Percentiles rank a stretch among this genome's conserved stretches.
These are phyloP conservation scores for Proterorhinus semilunaris DNA, from an alignment of 2,113 vertebrate genomes.

Conservation along the genomic window DNA sequence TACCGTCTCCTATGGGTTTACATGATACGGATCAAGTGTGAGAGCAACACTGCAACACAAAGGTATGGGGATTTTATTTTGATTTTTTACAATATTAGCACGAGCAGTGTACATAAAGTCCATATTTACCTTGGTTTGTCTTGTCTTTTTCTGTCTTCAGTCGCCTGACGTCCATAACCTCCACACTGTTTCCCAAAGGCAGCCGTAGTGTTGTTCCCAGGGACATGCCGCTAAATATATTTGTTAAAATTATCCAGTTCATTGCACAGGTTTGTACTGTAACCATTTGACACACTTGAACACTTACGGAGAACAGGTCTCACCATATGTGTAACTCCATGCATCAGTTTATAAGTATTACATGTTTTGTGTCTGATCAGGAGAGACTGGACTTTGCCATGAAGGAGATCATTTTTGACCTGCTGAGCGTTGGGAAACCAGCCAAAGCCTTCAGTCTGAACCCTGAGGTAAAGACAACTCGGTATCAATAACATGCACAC, in stretches of 20 bases:
- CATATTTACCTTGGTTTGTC: not conserved
- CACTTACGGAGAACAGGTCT: not conserved
- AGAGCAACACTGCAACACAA: slow-evolving; percentile 98
- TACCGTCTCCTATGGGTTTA: slow-evolving; percentile 98
- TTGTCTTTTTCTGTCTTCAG: slow-evolving; percentile 59
- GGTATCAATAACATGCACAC: not conserved
- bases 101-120: not conserved
- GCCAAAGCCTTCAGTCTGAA: slow-evolving; percentile 99
- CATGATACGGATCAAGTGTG: slow-evolving; percentile 99
- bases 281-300: not conserved
- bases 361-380: slow-evolving; percentile 63
- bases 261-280: slow-evolving; percentile 89
- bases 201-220: slow-evolving; percentile 95
- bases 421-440: slow-evolving; percentile 95
- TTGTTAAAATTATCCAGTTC: slow-evolving; percentile 99
- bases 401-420: slow-evolving; percentile 99
- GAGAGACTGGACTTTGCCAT: slow-evolving; percentile 98
- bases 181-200: slow-evolving; percentile 97
- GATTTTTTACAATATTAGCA: too few species aligned
- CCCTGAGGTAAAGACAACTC: slow-evolving; percentile 85
- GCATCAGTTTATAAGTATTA: too few species aligned
- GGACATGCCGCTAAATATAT: slow-evolving; percentile 99
- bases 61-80: slow-evolving; percentile 76
- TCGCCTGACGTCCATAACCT: slow-evolving; percentile 94
- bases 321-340: not conserved